Evolutionary conservation across 2,888 invertebrate species (phyloP).

Genomic region (Drosophila tripunctata): DNA sequence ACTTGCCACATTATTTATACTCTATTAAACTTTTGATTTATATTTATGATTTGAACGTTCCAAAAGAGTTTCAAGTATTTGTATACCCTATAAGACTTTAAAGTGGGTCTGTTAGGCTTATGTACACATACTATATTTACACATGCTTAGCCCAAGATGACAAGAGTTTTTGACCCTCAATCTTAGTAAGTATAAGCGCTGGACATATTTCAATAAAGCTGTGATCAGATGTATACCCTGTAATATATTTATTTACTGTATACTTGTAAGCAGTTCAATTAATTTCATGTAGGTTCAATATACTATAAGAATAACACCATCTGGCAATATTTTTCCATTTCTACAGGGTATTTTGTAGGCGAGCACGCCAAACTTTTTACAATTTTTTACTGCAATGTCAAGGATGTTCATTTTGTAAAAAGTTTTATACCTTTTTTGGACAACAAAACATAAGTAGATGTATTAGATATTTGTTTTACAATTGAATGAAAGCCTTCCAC

Average conservation of each 20-base stretch:
- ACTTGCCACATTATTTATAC: constrained; percentile 11
- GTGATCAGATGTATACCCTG: too few species aligned
- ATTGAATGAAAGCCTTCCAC: constrained; percentile 28
- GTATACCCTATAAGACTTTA: neutral
- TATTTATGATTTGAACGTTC: neutral
- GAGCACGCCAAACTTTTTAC: neutral
- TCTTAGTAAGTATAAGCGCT: too few species aligned
- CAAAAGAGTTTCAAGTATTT: neutral
- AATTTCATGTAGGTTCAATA: too few species aligned
- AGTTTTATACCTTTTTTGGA: constrained; percentile 17
- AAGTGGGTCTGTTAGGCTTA: neutral
- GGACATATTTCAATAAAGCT: too few species aligned
- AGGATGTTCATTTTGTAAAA: constrained; percentile 13
- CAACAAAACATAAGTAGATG: neutral
- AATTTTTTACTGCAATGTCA: constrained; percentile 2
- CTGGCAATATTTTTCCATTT: neutral
- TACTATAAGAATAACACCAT: neutral
- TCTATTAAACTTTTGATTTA: constrained; percentile 19
- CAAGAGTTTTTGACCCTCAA: too few species aligned
- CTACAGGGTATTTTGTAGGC: neutral
- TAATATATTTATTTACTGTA: too few species aligned
- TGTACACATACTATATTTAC: too few species aligned
- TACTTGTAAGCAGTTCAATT: too few species aligned
- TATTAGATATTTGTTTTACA: constrained; percentile 18
- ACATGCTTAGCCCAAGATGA: too few species aligned